A percentile compares a stretch with the other conserved stretches of the same genome.
Evolutionary conservation across 2,888 invertebrate species (phyloP).

Genomic region (Dione vanillae): DNA sequence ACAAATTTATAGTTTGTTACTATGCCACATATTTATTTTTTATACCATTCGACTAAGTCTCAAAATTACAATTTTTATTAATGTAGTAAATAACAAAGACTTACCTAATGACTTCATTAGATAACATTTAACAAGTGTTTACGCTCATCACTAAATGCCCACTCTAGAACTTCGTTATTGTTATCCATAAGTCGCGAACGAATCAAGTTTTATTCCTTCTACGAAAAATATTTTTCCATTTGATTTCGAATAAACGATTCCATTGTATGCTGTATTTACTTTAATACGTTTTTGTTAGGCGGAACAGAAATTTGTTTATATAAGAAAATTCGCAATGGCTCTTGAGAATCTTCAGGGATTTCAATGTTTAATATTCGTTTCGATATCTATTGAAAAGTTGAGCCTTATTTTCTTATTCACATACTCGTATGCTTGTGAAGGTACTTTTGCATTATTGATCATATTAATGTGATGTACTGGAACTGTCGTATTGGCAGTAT

Average conservation of each 20-base stretch:
- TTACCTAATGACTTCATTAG: too few species aligned
- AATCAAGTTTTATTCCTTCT: constrained; percentile 30
- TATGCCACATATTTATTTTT: too few species aligned
- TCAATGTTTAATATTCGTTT: constrained; percentile 28
- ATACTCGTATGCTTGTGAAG: background rate
- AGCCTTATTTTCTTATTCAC: constrained; percentile 7
- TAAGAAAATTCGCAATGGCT: constrained; percentile 40
- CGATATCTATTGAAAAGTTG: constrained; percentile 23
- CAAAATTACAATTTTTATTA: too few species aligned
- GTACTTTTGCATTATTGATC: background rate
- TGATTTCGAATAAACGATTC: constrained; percentile 47
- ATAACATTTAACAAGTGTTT: constrained; percentile 1
- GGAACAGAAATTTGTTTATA: constrained; percentile 43
- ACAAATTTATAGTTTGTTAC: too few species aligned
- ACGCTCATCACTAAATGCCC: constrained; percentile 18
- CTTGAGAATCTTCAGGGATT: constrained; percentile 32
- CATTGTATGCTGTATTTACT: constrained; percentile 49
- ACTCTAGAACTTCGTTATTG: constrained; percentile 26
- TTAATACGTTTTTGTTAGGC: constrained; percentile 48
- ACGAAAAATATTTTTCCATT: constrained; percentile 43
- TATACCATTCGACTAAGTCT: too few species aligned
- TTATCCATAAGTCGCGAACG: constrained; percentile 21
- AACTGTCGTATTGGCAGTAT: too few species aligned
- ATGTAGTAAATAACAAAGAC: too few species aligned
- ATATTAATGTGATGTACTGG: background rate